These are phyloP conservation scores for human (Homo sapiens) DNA, from an alignment of 2,113 vertebrate genomes.

Conservation along the genomic window DNA sequence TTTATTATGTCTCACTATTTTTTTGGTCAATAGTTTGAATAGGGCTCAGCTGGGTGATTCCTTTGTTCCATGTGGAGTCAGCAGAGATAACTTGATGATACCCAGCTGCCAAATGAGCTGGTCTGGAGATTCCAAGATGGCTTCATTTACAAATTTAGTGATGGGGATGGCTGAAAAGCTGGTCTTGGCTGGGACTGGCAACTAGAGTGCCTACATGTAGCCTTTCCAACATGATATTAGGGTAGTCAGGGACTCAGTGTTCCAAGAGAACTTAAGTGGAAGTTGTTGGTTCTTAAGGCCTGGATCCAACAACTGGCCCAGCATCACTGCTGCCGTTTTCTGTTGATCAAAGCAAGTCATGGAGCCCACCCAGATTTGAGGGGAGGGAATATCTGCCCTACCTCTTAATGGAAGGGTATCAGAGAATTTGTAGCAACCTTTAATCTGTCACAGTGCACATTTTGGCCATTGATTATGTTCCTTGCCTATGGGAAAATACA, in stretches of 20 bases:
- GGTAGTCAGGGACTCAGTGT: neutral
- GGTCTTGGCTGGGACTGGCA: neutral
- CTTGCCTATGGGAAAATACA: neutral
- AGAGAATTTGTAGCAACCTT: neutral
- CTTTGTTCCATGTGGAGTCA: neutral
- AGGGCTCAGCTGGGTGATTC: neutral
- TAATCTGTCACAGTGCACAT: neutral
- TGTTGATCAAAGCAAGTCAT: neutral
- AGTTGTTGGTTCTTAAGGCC: neutral
- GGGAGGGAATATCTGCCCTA: neutral
- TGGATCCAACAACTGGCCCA: neutral
- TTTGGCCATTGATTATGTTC: neutral
- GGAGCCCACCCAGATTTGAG: neutral
- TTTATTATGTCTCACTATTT: neutral
- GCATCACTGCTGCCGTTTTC: neutral
- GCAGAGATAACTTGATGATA: neutral
- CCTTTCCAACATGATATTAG: neutral
- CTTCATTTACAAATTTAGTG: neutral
- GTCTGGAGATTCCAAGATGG: neutral
- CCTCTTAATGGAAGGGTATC: neutral
- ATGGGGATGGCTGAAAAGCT: neutral
- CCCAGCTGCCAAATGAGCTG: neutral
- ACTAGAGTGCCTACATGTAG: neutral
- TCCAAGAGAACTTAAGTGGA: neutral
- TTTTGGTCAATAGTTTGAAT: neutral